Conservation (phyloP, 35 echinoderm and acorn worm genomes). For the Diadema setosum region DNA sequence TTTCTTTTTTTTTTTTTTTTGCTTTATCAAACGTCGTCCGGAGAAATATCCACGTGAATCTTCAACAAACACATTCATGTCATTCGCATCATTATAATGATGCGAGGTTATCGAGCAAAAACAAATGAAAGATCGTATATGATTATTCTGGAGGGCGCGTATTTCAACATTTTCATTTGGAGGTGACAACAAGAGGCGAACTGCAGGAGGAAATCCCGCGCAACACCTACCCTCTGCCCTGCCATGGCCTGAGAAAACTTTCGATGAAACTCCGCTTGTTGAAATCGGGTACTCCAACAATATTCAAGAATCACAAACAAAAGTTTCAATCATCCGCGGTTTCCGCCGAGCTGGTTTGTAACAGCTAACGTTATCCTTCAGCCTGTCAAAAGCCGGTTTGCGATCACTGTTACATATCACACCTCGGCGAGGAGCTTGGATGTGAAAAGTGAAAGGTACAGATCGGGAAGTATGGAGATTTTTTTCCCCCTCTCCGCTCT, state of each 20-base stretch:
- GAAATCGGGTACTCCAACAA: background rate
- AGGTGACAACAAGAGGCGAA: too few species aligned
- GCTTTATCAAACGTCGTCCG: too few species aligned
- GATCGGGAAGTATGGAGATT: background rate
- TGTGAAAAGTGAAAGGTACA: background rate
- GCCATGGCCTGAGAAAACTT: background rate
- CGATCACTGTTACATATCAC: constrained; percentile 4
- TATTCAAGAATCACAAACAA: background rate
- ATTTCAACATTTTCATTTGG: too few species aligned
- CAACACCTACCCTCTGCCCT: constrained; percentile 6
- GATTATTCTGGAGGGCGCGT: too few species aligned
- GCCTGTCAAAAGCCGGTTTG: background rate
- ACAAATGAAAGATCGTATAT: too few species aligned
- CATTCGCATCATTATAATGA: too few species aligned
- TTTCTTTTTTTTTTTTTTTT: too few species aligned
- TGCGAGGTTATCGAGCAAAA: too few species aligned
- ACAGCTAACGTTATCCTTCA: background rate
- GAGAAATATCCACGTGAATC: too few species aligned
- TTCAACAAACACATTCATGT: too few species aligned
- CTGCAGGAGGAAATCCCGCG: background rate
- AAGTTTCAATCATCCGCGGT: background rate
- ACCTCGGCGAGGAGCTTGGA: background rate
- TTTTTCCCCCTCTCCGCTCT: background rate
- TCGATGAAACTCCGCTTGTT: background rate
- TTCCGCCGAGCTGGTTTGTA: background rate